These are phyloP conservation scores for Sebastes fasciatus DNA, from an alignment of 2,113 vertebrate species.

Conservation along the genomic window DNA sequence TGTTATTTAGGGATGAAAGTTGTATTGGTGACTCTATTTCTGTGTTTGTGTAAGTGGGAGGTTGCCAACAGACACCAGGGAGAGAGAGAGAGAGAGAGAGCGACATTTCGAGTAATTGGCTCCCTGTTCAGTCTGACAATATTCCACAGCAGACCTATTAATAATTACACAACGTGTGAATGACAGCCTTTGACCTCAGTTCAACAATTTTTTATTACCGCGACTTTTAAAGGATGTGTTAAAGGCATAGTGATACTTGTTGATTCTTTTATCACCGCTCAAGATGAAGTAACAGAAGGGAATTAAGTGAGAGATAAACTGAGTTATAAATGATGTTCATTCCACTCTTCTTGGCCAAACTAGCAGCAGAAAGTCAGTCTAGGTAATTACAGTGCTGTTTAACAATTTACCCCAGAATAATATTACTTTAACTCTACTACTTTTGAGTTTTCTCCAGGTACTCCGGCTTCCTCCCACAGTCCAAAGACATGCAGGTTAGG, in stretches of 20 bases:
- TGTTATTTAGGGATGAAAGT: constrained; percentile 70
- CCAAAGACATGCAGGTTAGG: no score
- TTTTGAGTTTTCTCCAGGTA: no score
- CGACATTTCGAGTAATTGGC: constrained; percentile 65
- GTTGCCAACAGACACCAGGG: constrained; percentile 25
- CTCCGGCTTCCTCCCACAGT: no score
- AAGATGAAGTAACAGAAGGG: not conserved
- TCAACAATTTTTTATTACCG: constrained; percentile 11
- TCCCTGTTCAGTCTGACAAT: constrained; percentile 41
- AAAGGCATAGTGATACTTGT: not conserved
- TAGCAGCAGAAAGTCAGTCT: not conserved
- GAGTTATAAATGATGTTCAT: not conserved
- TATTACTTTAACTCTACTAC: no score
- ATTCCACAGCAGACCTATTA: constrained; percentile 39
- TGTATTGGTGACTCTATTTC: constrained; percentile 45
- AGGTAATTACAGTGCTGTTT: constrained; percentile 47
- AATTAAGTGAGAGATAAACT: not conserved
- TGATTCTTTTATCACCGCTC: constrained; percentile 1
- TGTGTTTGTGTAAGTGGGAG: constrained; percentile 28
- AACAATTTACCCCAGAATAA: not conserved
- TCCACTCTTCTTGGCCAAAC: not conserved
- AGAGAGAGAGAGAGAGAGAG: constrained; percentile 6
- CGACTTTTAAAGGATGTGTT: not conserved
- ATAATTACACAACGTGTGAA: constrained; percentile 57
- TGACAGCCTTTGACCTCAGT: constrained; percentile 31